Percentiles rank a stretch among this genome's conserved stretches.
phyloP scores from a whole-genome alignment of 2,113 vertebrate genomes.

The Illadopsis cleaveri region DNA sequence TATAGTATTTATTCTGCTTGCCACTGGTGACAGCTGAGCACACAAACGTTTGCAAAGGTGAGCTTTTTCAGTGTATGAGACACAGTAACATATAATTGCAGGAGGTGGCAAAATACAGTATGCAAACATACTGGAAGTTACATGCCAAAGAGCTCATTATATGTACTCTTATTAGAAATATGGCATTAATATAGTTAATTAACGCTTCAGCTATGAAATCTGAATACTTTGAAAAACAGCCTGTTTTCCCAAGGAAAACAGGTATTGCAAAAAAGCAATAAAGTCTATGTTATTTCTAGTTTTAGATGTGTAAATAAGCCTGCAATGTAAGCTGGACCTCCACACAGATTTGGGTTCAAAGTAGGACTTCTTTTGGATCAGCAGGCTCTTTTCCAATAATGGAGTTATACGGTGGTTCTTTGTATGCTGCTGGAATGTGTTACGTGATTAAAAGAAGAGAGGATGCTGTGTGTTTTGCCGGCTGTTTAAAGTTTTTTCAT shows the following conservation, averaged over 20 bases:
- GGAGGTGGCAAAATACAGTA: slow-evolving; percentile 1
- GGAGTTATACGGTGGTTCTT: background rate
- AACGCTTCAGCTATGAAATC: background rate
- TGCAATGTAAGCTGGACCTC: background rate
- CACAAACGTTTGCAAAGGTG: slow-evolving; percentile 32
- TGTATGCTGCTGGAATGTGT: background rate
- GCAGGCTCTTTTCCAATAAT: background rate
- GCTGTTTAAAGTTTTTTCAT: slow-evolving; percentile 10
- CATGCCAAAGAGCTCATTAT: slow-evolving; percentile 21
- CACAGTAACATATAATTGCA: slow-evolving; percentile 1
- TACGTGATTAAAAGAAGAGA: background rate
- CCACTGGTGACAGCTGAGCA: slow-evolving; percentile 37
- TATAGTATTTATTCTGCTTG: slow-evolving; percentile 52
- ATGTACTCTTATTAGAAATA: slow-evolving; percentile 28
- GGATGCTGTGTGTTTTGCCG: background rate
- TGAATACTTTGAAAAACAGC: slow-evolving; percentile 1
- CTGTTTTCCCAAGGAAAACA: slow-evolving; percentile 19
- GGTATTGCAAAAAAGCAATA: slow-evolving; percentile 15
- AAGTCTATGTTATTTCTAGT: slow-evolving; percentile 3
- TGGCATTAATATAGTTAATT: slow-evolving; percentile 30
- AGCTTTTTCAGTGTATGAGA: background rate
- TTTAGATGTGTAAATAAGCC: slow-evolving; percentile 29
- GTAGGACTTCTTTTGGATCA: background rate
- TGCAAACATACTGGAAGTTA: slow-evolving; percentile 4
- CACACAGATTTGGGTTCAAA: background rate